Base-by-base conservation (phyloP, 2,113 vertebrate species). In the Phalacrocorax carbo region DNA sequence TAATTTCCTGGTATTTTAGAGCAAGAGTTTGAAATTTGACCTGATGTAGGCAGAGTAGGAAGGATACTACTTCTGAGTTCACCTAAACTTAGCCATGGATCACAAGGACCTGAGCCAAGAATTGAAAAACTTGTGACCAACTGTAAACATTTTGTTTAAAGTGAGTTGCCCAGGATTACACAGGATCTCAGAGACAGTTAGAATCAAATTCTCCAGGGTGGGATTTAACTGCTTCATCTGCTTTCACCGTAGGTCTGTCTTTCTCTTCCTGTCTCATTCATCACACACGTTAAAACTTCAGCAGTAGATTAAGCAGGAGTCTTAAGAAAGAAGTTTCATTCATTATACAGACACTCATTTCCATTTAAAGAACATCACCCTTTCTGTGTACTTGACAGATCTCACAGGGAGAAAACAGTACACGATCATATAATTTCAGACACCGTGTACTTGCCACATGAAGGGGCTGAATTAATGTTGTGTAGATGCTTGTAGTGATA, bases 191-290 rank as follows among this genome's bases (percentile, higher is more conserved):
- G 57, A 81, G 60, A 15, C 3, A 10, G 10, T 8, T 51, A 36
- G 10, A 86, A 78, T 34, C 48, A 46, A 10, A 14, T 64, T 75
- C 46, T 86, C 19, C 23, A 57, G 15, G 14, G 26, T 87, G 48
- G 38, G 25, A 60, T 78, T 81, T 77, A 46, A 61, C 51, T 69
- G 20, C 48, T 88, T 88, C 40, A 16, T 40, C 34, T 70, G 34
- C 58, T 86, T 90, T 69, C 44, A 44, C 44, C 0, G 0, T n/a
- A 36, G 9, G 18, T 83, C 58, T 5, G 0, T 62, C 48, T 71
- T 44, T 80, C 46, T 64, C 32, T 73, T 90, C 55, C 52, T 87
- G 13, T 75, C 36, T 86, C 48, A 30, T 81, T 94, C 69, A 84
- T 69, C 22, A 22, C 8, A 64, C 18, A 57, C 15, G 26, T 75